Base-by-base conservation (phyloP, 2,888 invertebrate species). In the Halocaridina rubra region DNA sequence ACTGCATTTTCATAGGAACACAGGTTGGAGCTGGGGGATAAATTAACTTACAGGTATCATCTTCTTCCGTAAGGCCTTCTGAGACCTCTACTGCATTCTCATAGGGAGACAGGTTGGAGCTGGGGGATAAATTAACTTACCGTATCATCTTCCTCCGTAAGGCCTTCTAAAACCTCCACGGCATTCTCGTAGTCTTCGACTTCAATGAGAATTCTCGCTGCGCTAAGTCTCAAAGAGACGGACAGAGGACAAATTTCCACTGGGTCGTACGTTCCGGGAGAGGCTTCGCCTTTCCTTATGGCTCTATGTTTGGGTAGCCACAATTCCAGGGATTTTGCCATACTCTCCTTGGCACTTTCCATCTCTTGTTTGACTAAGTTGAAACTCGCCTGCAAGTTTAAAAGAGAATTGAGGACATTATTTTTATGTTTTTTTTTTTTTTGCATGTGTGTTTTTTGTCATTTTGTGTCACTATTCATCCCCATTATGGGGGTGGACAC, bases 121-220 rank as follows among this genome's bases (percentile, higher is more conserved):
- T n/a, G n/a, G n/a, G n/a, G n/a, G n/a, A n/a, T n/a, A n/a, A n/a
- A n/a, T 32, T 30, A 10, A n/a, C 85, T 71, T 61, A 81, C 86
- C 67, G 81, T 79, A 88, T 92, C 92, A 89, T 92, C 90, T 88
- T 92, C 92, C 88, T 91, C 91, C 32, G 91, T 81, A 53, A 92
- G 89, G 8, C 90, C 89, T 75, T 91, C 91, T 33, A 91, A 88
- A 19, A 92, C 90, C 78, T 91, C 91, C 39, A 89, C 89, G 7
- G 91, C 91, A 67, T 89, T 91, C 87, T 91, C 90, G 89, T 90
- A 90, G 80, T 91, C 90, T 87, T 91, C 90, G 1, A 91, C 89
- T 89, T 92, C 92, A 76, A 91, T 91, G 13, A 91, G 89, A 27
- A 91, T 89, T 88, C 91, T 91, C 33, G 90, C 90, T 57, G 91